A percentile compares a stretch with the other conserved stretches of the same genome.
Conservation (phyloP, 2,797 vertebrate species). For the Galagoides demidoff region DNA sequence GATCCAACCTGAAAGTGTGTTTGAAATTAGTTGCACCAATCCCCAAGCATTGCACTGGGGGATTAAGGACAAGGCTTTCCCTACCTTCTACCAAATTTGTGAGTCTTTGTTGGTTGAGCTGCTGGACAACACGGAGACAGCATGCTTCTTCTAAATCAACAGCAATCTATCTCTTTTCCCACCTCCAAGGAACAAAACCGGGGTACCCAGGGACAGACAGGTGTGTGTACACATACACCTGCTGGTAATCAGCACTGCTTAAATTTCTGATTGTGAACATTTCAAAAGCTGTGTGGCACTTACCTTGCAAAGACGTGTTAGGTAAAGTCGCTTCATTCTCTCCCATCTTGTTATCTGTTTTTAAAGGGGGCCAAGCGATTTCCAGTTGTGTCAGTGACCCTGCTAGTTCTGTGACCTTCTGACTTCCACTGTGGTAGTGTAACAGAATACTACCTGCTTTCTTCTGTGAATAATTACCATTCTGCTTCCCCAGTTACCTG, state of each 20-base stretch:
- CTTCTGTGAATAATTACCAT: constrained; percentile 90
- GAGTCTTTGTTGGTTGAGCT: not conserved
- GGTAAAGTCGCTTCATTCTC: constrained; percentile 85
- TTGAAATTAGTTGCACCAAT: not conserved
- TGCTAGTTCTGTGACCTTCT: constrained; percentile 86
- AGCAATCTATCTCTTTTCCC: not conserved
- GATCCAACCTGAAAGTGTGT: not conserved
- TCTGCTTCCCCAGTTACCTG: constrained; percentile 92
- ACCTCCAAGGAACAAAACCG: not conserved
- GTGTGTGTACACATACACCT: rapidly evolving
- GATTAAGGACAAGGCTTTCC: not conserved
- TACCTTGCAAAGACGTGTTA: constrained; percentile 90
- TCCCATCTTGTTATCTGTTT: constrained; percentile 83
- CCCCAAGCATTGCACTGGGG: not conserved
- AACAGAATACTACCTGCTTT: constrained; percentile 87
- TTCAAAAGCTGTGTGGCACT: constrained; percentile 71
- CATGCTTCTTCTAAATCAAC: not conserved
- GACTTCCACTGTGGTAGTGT: constrained; percentile 82
- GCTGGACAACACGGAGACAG: not conserved
- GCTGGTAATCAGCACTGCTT: not conserved
- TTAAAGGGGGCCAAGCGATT: constrained; percentile 66
- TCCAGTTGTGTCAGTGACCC: constrained; percentile 74
- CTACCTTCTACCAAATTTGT: not conserved
- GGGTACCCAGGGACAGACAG: rapidly evolving
- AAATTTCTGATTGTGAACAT: constrained; percentile 4